Evolutionary conservation across 2,888 invertebrate genomes (phyloP), one percentile per base, ranked within the genome.

Genomic region (Andrena bicolor): DNA sequence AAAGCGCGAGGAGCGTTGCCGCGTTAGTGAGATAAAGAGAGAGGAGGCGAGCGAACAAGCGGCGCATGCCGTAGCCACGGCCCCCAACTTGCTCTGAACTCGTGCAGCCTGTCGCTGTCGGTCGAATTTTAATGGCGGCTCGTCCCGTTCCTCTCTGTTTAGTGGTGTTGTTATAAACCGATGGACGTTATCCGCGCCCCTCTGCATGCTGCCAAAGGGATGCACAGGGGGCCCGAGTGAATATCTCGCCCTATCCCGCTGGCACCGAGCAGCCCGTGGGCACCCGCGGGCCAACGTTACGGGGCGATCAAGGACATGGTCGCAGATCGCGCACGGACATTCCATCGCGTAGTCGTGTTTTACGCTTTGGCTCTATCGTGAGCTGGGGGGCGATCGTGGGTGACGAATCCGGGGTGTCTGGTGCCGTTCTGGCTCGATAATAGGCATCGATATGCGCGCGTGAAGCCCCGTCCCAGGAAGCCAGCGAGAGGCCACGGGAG

Each of bases 41-140:
- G 81, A 88, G 84, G 86, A 83, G 82, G 84, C 87, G 78, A 83
- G 74, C 63, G 83, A 80, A 82, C 68, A 89, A 83, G 85, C 86
- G 84, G 89, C 89, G 87, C 90, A 91, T 88, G 90, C 88, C 89
- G 86, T 89, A 90, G 86, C 87, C 87, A 86, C 88, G 86, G 87
- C 86, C 89, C 87, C 86, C 87, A 85, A 89, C 84, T 86, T 78
- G 82, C 87, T 82, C 84, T 74, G 73, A 87, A 88, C 87, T 88
- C 87, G 87, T 88, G 88, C 84, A 82, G 83, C 79, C 89, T 81
- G 85, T 87, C 88, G 87, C 84, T 87, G 88, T 88, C 90, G 90
- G 89, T 90, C 92, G 92, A 90, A 92, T 91, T 91, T 93, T 92
- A 93, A 92, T 92, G 92, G 92, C 93, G 92, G 91, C 91, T 90